Evolutionary conservation across 2,888 invertebrate genomes (phyloP).

Genomic region (Drosophila subsilvestris): DNA sequence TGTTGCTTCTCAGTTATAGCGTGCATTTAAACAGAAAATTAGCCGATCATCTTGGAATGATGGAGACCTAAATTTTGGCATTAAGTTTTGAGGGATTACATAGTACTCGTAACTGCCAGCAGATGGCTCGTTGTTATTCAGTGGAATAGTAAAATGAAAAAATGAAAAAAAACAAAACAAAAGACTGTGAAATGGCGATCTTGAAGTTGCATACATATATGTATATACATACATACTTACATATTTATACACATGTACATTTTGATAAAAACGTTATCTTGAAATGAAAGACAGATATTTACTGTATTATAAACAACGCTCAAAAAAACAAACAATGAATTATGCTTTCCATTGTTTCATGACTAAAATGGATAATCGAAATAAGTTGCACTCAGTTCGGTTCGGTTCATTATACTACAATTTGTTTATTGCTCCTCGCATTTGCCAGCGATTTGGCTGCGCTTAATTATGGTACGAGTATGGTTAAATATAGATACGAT

Average conservation of each 20-base stretch:
- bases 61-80: constrained; percentile 20
- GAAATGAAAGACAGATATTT: constrained; percentile 38
- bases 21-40: constrained; percentile 16
- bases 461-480: constrained; percentile 55
- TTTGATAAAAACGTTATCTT: constrained; percentile 55
- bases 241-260: constrained; percentile 41
- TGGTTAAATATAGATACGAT: constrained; percentile 60
- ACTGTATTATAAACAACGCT: constrained; percentile 48
- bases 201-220: constrained; percentile 59
- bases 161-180: constrained; percentile 30
- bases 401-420: constrained; percentile 55
- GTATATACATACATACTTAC: constrained; percentile 25
- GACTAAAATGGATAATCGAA: neutral
- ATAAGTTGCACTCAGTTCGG: neutral
- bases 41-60: constrained; percentile 23
- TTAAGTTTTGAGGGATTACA: constrained; percentile 21
- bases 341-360: neutral
- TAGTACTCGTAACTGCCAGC: neutral
- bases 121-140: constrained; percentile 31
- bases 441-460: constrained; percentile 47
- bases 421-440: constrained; percentile 64
- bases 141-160: constrained; percentile 2
- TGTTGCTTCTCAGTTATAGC: constrained; percentile 6
- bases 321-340: constrained; percentile 27
- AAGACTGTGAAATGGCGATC: constrained; percentile 73